A percentile compares a stretch with the other conserved stretches of the same genome.
Conservation (phyloP, 2,888 invertebrate genomes). For the Heliconius hortense region DNA sequence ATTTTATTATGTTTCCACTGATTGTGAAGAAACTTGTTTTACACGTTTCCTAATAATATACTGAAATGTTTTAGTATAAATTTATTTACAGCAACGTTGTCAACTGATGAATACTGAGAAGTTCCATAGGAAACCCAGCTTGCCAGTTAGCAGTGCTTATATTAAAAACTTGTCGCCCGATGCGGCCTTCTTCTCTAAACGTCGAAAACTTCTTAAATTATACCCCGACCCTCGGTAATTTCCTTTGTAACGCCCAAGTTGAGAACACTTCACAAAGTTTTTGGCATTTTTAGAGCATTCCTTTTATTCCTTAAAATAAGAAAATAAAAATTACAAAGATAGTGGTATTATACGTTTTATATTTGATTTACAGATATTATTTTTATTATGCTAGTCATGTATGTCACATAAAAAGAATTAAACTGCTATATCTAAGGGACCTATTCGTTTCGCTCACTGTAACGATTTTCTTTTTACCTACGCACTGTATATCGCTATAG, state of each 20-base stretch:
- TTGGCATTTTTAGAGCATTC: conserved; percentile 54
- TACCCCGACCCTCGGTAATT: conserved; percentile 66
- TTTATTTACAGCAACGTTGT: conserved; percentile 22
- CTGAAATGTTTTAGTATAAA: not conserved
- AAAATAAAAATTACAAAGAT: conserved; percentile 58
- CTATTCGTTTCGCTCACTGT: too few species aligned
- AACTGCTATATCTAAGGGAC: too few species aligned
- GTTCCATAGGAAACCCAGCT: conserved; percentile 25
- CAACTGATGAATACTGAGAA: conserved; percentile 27
- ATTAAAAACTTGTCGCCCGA: conserved; percentile 52
- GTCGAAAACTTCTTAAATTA: conserved; percentile 65
- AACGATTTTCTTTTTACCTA: too few species aligned
- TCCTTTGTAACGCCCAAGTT: conserved; percentile 70
- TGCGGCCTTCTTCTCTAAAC: conserved; percentile 43
- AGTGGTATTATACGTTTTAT: not conserved
- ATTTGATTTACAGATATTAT: not conserved
- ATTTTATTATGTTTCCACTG: too few species aligned
- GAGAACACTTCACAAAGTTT: conserved; percentile 57
- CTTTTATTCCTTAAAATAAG: conserved; percentile 64
- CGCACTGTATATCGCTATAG: too few species aligned
- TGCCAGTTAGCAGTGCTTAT: conserved; percentile 45
- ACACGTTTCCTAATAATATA: not conserved
- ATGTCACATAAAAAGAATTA: too few species aligned
- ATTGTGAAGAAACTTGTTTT: not conserved
- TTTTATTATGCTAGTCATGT: too few species aligned